Evolutionary conservation across 1,140 invertebrate genomes (phyloP).

Genomic region (Archegozetes longisetosus): DNA sequence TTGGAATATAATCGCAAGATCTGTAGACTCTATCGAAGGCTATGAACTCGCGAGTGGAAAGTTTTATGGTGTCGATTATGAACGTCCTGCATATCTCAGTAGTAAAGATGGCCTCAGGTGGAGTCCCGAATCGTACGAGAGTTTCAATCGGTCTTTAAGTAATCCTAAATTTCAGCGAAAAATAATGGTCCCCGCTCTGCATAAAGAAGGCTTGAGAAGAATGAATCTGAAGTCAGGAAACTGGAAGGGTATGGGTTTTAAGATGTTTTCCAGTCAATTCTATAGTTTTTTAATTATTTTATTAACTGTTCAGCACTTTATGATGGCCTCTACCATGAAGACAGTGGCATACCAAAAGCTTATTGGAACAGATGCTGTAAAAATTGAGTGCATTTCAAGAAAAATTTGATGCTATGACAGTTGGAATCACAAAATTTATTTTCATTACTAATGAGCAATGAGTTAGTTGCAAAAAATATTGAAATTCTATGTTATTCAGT

Average conservation of each 20-base stretch:
- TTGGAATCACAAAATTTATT: too few species aligned
- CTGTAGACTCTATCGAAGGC: conserved; percentile 11
- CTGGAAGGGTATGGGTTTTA: conserved; percentile 17
- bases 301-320: conserved; percentile 12
- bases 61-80: conserved; percentile 17
- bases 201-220: conserved; percentile 15
- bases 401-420: too few species aligned
- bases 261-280: background rate
- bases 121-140: conserved; percentile 14
- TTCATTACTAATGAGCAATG: too few species aligned
- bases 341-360: conserved; percentile 14
- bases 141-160: conserved; percentile 14
- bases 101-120: conserved; percentile 16
- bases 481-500: too few species aligned
- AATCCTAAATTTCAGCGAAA: conserved; percentile 18
- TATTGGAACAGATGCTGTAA: conserved; percentile 20
- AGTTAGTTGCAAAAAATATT: too few species aligned
- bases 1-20: conserved; percentile 2
- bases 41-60: conserved; percentile 18
- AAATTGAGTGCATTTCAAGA: too few species aligned
- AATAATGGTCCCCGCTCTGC: conserved; percentile 16
- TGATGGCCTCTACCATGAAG: conserved; percentile 19
- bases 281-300: background rate
- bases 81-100: conserved; percentile 14
- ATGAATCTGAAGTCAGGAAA: conserved; percentile 16